phyloP scores from a whole-genome alignment of 2,113 vertebrate species.

The Cyprinodon variegatus region DNA sequence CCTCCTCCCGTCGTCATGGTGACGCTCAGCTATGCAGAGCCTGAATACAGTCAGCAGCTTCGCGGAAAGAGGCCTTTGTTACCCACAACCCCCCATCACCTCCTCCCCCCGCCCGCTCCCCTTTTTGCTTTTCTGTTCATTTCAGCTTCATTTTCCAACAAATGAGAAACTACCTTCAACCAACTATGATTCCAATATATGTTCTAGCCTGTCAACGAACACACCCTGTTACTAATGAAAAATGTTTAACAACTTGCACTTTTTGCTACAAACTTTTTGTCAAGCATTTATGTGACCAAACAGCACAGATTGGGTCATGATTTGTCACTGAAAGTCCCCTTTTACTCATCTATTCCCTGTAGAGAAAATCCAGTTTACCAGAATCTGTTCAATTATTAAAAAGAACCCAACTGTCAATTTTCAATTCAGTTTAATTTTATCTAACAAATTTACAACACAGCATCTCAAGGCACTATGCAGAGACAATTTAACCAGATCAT shows the following conservation, averaged over 20 bases:
- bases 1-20: constrained; percentile 61
- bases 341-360: too few species aligned
- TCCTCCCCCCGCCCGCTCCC: background rate
- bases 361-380: too few species aligned
- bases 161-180: constrained; percentile 19
- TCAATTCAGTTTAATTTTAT: too few species aligned
- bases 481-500: too few species aligned
- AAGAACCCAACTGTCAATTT: too few species aligned
- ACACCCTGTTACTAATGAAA: too few species aligned
- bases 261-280: background rate
- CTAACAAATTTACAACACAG: too few species aligned
- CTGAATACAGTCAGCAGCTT: constrained; percentile 64
- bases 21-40: constrained; percentile 63
- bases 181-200: background rate
- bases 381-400: too few species aligned
- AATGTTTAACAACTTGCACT: background rate
- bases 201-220: background rate
- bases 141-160: constrained; percentile 29
- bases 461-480: too few species aligned
- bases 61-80: constrained; percentile 69
- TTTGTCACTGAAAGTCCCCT: too few species aligned
- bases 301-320: too few species aligned
- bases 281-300: too few species aligned
- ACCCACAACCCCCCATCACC: constrained; percentile 36
- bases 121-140: constrained; percentile 31